A percentile compares a stretch with the other conserved stretches of the same genome.
Evolutionary conservation across 2,888 invertebrate genomes (phyloP).

Genomic region (Philopedon plagiatum): DNA sequence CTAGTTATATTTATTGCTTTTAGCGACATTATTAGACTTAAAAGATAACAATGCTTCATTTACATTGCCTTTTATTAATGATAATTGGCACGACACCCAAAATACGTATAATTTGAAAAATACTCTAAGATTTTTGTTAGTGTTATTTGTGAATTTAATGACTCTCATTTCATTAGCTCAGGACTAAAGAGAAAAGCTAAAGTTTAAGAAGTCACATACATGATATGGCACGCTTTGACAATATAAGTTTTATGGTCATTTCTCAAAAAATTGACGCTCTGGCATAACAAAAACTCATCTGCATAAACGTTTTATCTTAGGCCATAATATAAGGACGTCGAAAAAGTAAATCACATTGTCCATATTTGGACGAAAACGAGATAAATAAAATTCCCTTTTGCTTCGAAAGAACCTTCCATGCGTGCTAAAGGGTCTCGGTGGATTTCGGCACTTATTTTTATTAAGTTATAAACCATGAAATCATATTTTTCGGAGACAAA

Average conservation of each 20-base stretch:
- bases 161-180: too few species aligned
- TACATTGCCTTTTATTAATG: slow-evolving; percentile 2
- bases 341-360: slow-evolving; percentile 41
- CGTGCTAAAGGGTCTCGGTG: slow-evolving; percentile 40
- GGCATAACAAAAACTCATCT: slow-evolving; percentile 29
- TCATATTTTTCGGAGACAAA: slow-evolving; percentile 53
- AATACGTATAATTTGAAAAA: too few species aligned
- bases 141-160: too few species aligned
- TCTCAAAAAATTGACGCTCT: slow-evolving; percentile 31
- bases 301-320: slow-evolving; percentile 42
- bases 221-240: slow-evolving; percentile 28
- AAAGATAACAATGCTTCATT: slow-evolving; percentile 25
- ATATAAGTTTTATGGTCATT: slow-evolving; percentile 35
- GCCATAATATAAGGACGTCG: slow-evolving; percentile 30
- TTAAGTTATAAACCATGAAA: slow-evolving; percentile 55
- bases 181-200: neutral
- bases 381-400: slow-evolving; percentile 35
- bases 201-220: slow-evolving; percentile 23
- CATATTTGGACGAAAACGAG: slow-evolving; percentile 31
- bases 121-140: too few species aligned
- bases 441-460: slow-evolving; percentile 48
- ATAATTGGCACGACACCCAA: neutral
- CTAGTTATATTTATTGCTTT: slow-evolving; percentile 25
- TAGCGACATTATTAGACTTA: slow-evolving; percentile 12
- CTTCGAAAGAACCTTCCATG: slow-evolving; percentile 41